A percentile compares a stretch with the other conserved stretches of the same genome.
These are phyloP conservation scores for Lanistes nyassanus DNA, from an alignment of 1,140 invertebrate species.

Conservation along the genomic window DNA sequence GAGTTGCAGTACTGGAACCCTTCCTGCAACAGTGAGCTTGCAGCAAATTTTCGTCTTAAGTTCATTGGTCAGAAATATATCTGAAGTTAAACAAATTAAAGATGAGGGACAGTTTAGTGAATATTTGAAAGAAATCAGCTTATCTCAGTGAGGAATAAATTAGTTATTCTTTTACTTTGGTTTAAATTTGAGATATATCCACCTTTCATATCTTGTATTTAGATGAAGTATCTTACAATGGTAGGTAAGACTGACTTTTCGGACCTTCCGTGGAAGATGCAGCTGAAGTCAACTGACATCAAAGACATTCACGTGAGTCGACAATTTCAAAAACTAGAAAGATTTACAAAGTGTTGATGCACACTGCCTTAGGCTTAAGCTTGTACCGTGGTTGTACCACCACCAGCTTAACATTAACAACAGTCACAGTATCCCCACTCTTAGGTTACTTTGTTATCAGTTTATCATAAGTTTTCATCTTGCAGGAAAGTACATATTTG, in stretches of 20 bases:
- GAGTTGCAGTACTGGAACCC: no score
- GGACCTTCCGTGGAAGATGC: constrained; percentile 57
- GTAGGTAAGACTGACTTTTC: constrained; percentile 36
- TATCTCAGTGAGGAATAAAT: not conserved
- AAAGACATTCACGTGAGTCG: constrained; percentile 61
- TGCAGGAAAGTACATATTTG: no score
- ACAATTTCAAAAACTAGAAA: not conserved
- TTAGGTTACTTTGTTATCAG: not conserved
- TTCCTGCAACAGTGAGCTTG: no score
- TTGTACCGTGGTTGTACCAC: not conserved
- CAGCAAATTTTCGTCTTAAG: no score
- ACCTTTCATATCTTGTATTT: no score
- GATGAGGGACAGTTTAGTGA: not conserved
- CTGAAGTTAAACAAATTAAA: not conserved
- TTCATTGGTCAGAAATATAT: not conserved
- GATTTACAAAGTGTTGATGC: no score
- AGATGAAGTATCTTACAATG: not conserved
- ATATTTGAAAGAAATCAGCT: not conserved
- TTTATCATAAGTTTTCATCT: not conserved
- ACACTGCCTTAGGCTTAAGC: not conserved
- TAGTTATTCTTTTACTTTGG: not conserved
- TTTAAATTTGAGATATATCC: no score
- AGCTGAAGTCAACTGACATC: constrained; percentile 52
- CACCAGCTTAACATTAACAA: not conserved
- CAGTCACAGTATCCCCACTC: not conserved